Evolutionary conservation across 2,113 vertebrate genomes (phyloP), one percentile per base, ranked within the genome.

Genomic region (Chlamydotis undulata): DNA sequence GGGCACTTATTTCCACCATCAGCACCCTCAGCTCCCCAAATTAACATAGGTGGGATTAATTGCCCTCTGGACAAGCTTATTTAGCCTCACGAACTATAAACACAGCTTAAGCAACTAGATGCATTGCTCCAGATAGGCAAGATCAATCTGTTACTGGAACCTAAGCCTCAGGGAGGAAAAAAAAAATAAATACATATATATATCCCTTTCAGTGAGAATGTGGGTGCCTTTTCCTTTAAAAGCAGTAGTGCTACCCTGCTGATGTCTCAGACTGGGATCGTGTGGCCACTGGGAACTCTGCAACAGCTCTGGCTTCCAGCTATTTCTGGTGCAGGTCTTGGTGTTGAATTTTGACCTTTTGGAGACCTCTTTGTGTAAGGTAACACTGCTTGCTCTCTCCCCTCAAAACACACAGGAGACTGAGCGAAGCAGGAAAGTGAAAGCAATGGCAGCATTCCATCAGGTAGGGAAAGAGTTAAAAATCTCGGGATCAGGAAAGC

Each of bases 311-410:
- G 57, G 16, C 64, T 93, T 64, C 23, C 43, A 91, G 52, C 67
- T 87, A 37, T 39, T 95, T 78, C 39, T 96, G 60, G 60, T 41
- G 31, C 37, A 56, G 60, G 35, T 35, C 49, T 69, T 83, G 39
- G 63, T 63, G 35, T 6, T 84, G 41, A 43, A 71, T 93, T 88
- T 89, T 83, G 61, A 90, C 69, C 49, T 87, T 94, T 81, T 87
- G 49, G 50, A 88, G 69, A 52, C 37, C 25, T 74, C 57, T 86
- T 75, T 77, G 19, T 67, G 25, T 64, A 56, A 45, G n/a, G 26
- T 63, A 90, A 82, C 26, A 49, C 2, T 3, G 56, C 39, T 83
- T 0, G 0, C 33, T 70, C 7, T 0, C 24, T 56, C 33, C 60
- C 39, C 43, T 39, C 24, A 67, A 63, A 89, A 81, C 0, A 0